Percentiles rank a stretch among this genome's conserved stretches.
phyloP scores from a whole-genome alignment of 2,888 invertebrate species.

The Brachyptera putata region DNA sequence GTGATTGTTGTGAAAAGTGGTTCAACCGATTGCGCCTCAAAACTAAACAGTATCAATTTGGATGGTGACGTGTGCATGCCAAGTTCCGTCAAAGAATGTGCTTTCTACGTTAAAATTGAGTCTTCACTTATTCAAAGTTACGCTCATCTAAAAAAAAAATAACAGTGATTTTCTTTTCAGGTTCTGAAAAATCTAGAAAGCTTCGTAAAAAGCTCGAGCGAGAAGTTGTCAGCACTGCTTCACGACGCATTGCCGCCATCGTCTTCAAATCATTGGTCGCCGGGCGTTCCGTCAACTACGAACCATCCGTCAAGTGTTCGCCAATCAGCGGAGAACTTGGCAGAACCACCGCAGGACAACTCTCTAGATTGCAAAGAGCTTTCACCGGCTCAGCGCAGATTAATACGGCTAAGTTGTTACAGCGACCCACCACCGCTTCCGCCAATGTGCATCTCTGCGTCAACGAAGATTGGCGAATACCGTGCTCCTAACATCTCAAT shows the following conservation, averaged over 20 bases:
- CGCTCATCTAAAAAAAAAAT: neutral
- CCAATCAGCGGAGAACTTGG: no score
- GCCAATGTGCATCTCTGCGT: constrained; percentile 42
- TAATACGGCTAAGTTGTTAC: constrained; percentile 52
- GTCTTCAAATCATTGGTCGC: no score
- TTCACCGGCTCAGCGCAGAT: constrained; percentile 35
- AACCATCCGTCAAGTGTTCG: no score
- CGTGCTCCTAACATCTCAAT: constrained; percentile 11
- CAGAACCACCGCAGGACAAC: no score
- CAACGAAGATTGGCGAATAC: constrained; percentile 14
- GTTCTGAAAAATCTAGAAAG: constrained; percentile 33
- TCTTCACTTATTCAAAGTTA: no score
- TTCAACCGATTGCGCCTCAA: no score
- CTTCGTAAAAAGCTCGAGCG: constrained; percentile 34
- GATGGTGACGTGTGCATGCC: no score
- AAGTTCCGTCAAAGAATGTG: no score
- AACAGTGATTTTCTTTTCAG: constrained; percentile 33
- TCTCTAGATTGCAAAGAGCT: constrained; percentile 38
- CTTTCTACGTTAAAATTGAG: no score
- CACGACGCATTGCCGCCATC: neutral
- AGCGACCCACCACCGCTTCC: constrained; percentile 55
- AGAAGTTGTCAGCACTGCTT: constrained; percentile 11
- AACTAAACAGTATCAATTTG: no score
- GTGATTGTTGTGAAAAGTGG: no score
- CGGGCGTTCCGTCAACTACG: no score